Conservation (phyloP, 1,140 invertebrate species). For the Zaprionus capensis region DNA sequence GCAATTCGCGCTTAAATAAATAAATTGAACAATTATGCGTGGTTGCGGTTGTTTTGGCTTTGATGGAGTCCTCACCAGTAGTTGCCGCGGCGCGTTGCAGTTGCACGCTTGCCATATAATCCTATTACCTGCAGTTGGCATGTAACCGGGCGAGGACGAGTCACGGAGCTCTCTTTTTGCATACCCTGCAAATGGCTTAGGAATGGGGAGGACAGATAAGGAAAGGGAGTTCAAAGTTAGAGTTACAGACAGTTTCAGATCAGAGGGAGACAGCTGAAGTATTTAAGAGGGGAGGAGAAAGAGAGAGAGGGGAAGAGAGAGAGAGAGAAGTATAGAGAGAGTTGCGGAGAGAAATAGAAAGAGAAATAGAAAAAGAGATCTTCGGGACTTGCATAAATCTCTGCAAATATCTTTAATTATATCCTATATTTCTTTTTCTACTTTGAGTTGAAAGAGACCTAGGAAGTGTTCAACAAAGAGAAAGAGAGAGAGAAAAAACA, state of each 20-base stretch:
- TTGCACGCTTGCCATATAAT: constrained; percentile 50
- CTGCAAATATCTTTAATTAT: no score
- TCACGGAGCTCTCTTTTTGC: not conserved
- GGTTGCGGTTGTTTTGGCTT: constrained; percentile 81
- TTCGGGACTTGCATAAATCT: no score
- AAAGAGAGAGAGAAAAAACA: no score
- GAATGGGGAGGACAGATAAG: not conserved
- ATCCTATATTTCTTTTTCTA: no score
- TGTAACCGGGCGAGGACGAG: constrained; percentile 1
- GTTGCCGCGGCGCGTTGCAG: not conserved
- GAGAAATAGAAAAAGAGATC: no score
- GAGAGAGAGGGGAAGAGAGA: no score
- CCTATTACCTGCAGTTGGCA: constrained; percentile 60
- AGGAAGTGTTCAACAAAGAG: no score
- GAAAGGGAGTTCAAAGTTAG: not conserved
- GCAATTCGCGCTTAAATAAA: constrained; percentile 81
- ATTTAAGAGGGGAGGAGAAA: no score
- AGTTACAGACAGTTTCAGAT: not conserved
- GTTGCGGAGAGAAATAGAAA: no score
- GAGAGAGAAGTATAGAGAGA: no score
- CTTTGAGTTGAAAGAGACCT: no score
- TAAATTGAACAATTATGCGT: constrained; percentile 82
- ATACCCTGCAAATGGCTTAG: not conserved
- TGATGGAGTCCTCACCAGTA: constrained; percentile 58
- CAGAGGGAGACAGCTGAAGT: not conserved